Percentiles rank a stretch among this genome's conserved stretches.
phyloP scores from a whole-genome alignment of 2,113 vertebrate genomes.

The Pantherophis guttatus region DNA sequence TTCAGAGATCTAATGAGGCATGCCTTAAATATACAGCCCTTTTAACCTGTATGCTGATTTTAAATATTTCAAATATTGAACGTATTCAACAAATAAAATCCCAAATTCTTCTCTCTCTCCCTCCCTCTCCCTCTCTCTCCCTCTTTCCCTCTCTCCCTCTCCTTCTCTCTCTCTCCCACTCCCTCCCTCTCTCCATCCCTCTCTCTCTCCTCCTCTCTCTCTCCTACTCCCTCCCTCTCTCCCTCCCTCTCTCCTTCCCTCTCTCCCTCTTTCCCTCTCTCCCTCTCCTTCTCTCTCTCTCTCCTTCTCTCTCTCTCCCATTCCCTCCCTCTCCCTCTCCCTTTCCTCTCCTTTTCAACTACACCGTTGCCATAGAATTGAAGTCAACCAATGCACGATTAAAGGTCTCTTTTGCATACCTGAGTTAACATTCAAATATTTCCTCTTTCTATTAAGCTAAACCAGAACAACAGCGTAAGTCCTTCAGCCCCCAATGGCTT shows the following conservation, averaged over 20 bases:
- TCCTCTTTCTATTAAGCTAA: not conserved
- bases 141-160: no score
- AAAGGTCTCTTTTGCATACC: not conserved
- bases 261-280: no score
- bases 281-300: no score
- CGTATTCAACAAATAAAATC: not conserved
- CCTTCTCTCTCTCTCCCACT: no score
- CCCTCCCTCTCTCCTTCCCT: no score
- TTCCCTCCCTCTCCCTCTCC: no score
- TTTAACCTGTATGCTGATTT: not conserved
- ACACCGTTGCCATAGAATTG: not conserved
- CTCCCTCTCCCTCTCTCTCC: no score
- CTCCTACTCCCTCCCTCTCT: no score
- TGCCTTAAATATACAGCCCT: not conserved
- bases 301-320: no score
- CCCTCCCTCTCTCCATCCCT: no score
- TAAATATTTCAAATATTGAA: not conserved
- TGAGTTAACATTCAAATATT: not conserved
- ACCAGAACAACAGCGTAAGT: not conserved
- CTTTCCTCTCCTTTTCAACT: not conserved
- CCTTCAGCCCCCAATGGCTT: conserved; percentile 29
- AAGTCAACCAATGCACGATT: not conserved
- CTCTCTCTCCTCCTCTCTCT: no score
- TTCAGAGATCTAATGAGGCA: not conserved
- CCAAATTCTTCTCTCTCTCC: not conserved